Conservation (phyloP, 2,113 vertebrate genomes). For the Calypte anna region DNA sequence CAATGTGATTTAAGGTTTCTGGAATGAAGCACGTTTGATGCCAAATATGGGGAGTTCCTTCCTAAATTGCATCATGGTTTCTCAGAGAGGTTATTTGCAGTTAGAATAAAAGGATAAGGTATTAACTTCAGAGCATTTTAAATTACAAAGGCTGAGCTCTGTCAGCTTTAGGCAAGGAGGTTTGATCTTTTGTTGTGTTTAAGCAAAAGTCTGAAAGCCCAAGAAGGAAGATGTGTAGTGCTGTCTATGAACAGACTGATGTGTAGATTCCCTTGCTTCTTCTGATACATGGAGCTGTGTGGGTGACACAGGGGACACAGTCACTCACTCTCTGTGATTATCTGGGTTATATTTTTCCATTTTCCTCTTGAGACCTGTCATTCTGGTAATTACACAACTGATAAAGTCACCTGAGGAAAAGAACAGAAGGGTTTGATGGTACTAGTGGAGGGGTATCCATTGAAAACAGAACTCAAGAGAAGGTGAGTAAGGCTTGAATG, state of each 20-base stretch:
- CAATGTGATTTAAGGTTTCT: conserved; percentile 44
- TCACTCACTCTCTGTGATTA: background rate
- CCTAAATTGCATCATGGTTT: conserved; percentile 44
- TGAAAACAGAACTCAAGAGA: conserved; percentile 42
- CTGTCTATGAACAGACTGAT: background rate
- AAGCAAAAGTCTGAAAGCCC: background rate
- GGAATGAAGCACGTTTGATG: conserved; percentile 68
- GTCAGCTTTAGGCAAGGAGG: background rate
- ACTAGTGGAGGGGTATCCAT: background rate
- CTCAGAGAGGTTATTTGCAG: conserved; percentile 3
- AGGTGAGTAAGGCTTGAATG: background rate
- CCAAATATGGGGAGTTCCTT: conserved; percentile 73
- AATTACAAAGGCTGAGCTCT: conserved; percentile 13
- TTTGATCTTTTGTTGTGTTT: background rate
- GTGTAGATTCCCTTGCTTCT: background rate
- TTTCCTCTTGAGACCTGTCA: background rate
- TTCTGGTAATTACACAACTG: background rate
- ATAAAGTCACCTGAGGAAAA: conserved; percentile 8
- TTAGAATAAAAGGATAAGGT: background rate
- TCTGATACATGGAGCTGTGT: background rate
- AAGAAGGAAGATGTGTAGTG: background rate
- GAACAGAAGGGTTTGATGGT: background rate
- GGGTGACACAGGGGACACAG: background rate
- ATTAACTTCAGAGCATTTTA: conserved; percentile 20
- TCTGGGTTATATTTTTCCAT: background rate